Evolutionary conservation across 2,113 vertebrate genomes (phyloP), one percentile per base, ranked within the genome.

Genomic region (Otus sunia): DNA sequence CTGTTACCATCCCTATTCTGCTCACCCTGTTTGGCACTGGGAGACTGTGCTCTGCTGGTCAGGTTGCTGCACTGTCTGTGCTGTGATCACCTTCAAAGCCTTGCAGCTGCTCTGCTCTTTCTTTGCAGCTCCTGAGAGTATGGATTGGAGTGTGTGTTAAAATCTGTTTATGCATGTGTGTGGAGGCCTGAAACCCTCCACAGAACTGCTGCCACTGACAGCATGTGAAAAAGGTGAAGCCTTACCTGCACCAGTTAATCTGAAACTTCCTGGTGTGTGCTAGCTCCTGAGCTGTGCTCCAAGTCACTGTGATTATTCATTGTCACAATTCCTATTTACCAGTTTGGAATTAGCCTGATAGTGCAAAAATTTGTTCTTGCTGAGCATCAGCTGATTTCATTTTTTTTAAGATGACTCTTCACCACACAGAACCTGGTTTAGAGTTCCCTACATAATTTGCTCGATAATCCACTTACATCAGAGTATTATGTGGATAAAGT

Each of bases 381-480:
- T 80, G 17, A 94, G 6, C 26, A 29, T 76, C 53, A 67, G 26
- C 19, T 68, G 23, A 29, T 36, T 59, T 17, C 20, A n/a, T 79
- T 89, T 75, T 45, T 10, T 68, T 93, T 52, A 27, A 84, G 41
- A 49, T 77, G 27, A 39, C 23, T 76, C 63, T 89, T 77, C 7
- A 58, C 47, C 14, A 8, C 12, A 18, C 6, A 32, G 4, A 29
- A 30, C 6, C 11, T 71, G 1, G 0, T 43, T 45, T 7, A 41
- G n/a, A 55, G 32, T 59, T 67, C 25, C 11, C 13, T 86, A 45
- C 6, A n/a, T 60, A 47, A 64, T 84, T 87, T 84, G 9, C 27
- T 69, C 17, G 62, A 39, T 26, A 63, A 45, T 74, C 17, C 4
- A 41, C 19, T 72, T 47, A 43, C 2, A 68, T 55, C 5, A 53